A percentile compares a stretch with the other conserved stretches of the same genome.
Evolutionary conservation across 2,888 invertebrate genomes (phyloP).

Genomic region (Thymelicus acteon): DNA sequence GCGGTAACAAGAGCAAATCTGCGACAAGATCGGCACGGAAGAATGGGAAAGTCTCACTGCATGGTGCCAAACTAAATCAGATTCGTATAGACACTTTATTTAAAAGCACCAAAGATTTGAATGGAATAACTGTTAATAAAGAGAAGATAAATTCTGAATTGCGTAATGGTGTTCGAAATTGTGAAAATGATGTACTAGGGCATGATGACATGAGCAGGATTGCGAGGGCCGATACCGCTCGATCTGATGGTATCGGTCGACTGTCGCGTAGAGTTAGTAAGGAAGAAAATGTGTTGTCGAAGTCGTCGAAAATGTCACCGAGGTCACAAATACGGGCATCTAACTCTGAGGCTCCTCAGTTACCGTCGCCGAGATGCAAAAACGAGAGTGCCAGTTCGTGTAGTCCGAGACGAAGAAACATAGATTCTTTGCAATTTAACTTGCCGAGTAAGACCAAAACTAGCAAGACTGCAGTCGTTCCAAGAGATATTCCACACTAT

Average conservation of each 20-base stretch:
- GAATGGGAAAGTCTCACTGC: constrained; percentile 55
- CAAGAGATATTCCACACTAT: constrained; percentile 64
- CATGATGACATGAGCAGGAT: constrained; percentile 69
- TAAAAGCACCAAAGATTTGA: constrained; percentile 53
- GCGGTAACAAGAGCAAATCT: constrained; percentile 50
- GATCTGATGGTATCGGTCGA: constrained; percentile 57
- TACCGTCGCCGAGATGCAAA: constrained; percentile 49
- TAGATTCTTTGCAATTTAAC: constrained; percentile 62
- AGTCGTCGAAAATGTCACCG: constrained; percentile 47
- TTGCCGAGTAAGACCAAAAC: constrained; percentile 61
- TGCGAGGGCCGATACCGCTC: constrained; percentile 60
- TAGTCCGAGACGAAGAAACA: constrained; percentile 60
- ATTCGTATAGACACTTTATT: constrained; percentile 64
- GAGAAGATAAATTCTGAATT: constrained; percentile 36
- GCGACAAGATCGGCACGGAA: constrained; percentile 46
- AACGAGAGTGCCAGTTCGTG: constrained; percentile 53
- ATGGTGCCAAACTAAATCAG: constrained; percentile 59
- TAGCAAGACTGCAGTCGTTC: constrained; percentile 52
- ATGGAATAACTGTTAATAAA: constrained; percentile 43
- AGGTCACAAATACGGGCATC: constrained; percentile 50
- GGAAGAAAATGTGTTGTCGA: constrained; percentile 55
- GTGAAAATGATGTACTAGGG: constrained; percentile 47
- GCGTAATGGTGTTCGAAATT: constrained; percentile 35
- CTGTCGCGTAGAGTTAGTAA: constrained; percentile 48
- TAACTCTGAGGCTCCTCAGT: constrained; percentile 52